phyloP scores from a whole-genome alignment of 2,888 invertebrate species.

The Xestia sexstrigata region DNA sequence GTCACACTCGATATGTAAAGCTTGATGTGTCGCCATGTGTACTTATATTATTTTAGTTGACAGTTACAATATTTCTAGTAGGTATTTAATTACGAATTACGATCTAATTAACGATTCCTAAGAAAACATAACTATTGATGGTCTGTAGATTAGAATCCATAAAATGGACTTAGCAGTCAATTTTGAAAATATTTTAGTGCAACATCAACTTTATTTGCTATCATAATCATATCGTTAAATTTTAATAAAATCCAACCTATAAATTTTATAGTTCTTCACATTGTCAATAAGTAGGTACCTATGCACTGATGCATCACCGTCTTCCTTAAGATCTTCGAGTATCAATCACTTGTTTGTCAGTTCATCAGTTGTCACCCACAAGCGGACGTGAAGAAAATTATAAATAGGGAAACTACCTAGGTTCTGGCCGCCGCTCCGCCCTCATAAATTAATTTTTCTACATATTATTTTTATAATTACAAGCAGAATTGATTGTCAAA shows the following conservation, averaged over 20 bases:
- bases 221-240: not conserved
- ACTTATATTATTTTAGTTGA: not conserved
- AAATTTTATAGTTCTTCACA: not conserved
- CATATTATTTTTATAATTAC: no score
- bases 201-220: not conserved
- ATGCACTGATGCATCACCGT: slow-evolving; percentile 17
- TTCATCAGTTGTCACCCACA: no score
- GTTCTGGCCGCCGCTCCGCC: no score
- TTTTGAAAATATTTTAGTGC: not conserved
- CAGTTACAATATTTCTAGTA: not conserved
- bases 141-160: not conserved
- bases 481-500: no score
- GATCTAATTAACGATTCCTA: not conserved
- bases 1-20: no score
- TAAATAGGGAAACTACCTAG: slow-evolving; percentile 2
- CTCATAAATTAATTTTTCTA: not conserved
- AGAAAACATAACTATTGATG: not conserved
- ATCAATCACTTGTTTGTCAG: slow-evolving; percentile 22
- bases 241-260: not conserved
- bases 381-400: slow-evolving; percentile 22
- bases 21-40: no score
- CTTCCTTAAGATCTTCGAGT: slow-evolving; percentile 2
- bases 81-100: not conserved
- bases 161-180: not conserved
- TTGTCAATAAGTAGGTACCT: slow-evolving; percentile 11